Percentiles rank a stretch among this genome's conserved stretches.
Conservation (phyloP, 1,140 invertebrate genomes). For the Penaeus japonicus region DNA sequence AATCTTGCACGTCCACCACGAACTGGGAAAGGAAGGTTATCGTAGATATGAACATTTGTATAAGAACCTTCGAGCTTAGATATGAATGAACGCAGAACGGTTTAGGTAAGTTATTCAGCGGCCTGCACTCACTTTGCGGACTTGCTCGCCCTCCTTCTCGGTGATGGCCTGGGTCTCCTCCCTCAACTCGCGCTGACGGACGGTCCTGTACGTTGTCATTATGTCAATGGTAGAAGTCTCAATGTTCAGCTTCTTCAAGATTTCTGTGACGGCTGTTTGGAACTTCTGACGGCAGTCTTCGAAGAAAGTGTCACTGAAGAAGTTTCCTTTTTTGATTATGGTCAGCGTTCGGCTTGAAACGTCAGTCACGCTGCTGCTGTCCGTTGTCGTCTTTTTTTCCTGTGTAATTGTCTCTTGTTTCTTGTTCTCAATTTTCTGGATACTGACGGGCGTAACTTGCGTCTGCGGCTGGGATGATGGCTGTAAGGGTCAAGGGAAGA, state of each 20-base stretch:
- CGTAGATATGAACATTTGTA: too few species aligned
- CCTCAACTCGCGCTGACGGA: not conserved
- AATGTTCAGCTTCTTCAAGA: slow-evolving; percentile 26
- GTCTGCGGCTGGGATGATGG: too few species aligned
- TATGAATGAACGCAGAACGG: too few species aligned
- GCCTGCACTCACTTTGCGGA: too few species aligned
- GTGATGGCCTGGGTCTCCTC: slow-evolving; percentile 19
- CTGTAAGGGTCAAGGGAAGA: too few species aligned
- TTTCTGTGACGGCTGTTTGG: slow-evolving; percentile 2
- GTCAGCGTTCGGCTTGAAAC: not conserved
- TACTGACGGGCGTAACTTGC: too few species aligned
- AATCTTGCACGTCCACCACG: slow-evolving; percentile 41
- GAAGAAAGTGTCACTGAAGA: slow-evolving; percentile 20
- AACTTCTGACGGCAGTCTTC: not conserved
- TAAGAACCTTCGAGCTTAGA: too few species aligned
- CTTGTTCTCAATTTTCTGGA: too few species aligned
- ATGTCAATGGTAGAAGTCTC: not conserved
- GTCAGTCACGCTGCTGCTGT: not conserved
- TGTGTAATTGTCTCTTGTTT: not conserved
- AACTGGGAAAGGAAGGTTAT: slow-evolving; percentile 7
- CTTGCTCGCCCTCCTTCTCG: not conserved
- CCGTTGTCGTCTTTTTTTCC: not conserved
- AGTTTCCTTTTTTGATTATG: not conserved
- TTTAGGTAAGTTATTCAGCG: too few species aligned
- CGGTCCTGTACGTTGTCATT: slow-evolving; percentile 18